Evolutionary conservation across 1,140 invertebrate genomes (phyloP).

Genomic region (Cyrtorhinus lividipennis): DNA sequence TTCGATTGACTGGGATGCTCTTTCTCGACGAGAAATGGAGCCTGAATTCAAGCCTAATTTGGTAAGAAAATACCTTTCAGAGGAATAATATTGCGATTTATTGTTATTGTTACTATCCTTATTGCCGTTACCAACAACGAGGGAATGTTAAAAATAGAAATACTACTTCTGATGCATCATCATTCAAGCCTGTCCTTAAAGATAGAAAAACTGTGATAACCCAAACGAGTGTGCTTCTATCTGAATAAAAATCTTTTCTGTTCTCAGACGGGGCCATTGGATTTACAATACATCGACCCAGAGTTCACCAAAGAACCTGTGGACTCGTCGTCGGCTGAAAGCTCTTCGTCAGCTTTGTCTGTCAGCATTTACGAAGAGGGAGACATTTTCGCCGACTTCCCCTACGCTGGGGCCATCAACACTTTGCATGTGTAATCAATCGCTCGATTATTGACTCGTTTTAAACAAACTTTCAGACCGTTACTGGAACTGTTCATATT

Average conservation of each 20-base stretch:
- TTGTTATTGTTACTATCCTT: neutral
- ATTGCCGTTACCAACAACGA: no score
- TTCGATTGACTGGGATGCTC: conserved; percentile 39
- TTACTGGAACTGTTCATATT: neutral
- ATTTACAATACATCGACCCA: conserved; percentile 44
- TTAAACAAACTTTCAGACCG: neutral
- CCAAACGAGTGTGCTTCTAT: no score
- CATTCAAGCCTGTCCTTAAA: no score
- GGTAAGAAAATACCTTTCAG: conserved; percentile 33
- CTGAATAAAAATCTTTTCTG: no score
- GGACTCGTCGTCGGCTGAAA: conserved; percentile 26
- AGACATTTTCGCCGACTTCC: conserved; percentile 40
- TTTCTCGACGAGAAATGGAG: conserved; percentile 41
- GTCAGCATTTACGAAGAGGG: conserved; percentile 33
- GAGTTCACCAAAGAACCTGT: conserved; percentile 43
- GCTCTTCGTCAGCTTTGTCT: conserved; percentile 17
- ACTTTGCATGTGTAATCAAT: conserved; percentile 2
- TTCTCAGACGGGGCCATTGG: conserved; percentile 35
- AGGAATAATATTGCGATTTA: neutral
- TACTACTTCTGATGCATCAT: no score
- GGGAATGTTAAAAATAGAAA: no score
- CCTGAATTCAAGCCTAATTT: conserved; percentile 43
- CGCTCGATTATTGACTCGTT: neutral
- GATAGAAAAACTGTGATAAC: no score
- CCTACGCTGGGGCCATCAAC: conserved; percentile 33